A percentile compares a stretch with the other conserved stretches of the same genome.
Conservation (phyloP, 2,888 invertebrate species). For the Xestoiulus laeticollis region DNA sequence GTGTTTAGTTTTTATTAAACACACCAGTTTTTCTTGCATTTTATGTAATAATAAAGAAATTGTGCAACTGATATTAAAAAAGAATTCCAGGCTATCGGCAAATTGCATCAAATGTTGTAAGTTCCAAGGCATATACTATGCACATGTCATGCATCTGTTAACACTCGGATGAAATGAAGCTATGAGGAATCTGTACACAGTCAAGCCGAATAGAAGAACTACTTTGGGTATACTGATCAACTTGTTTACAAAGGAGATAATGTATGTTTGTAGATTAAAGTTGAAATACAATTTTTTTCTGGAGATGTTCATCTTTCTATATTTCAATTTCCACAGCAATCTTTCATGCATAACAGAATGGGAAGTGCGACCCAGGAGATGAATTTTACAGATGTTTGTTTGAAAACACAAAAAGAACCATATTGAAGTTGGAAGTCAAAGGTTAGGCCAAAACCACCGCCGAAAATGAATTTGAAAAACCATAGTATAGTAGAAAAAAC, state of each 20-base stretch:
- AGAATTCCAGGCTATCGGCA: too few relatives aligned
- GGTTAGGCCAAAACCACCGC: not conserved
- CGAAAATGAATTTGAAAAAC: not conserved
- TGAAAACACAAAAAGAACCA: not conserved
- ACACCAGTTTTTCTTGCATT: too few relatives aligned
- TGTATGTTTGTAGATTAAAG: not conserved
- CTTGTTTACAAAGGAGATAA: not conserved
- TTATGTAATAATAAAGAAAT: too few relatives aligned
- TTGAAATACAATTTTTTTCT: not conserved
- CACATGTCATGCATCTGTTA: too few relatives aligned
- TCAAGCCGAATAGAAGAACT: not conserved
- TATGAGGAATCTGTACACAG: not conserved
- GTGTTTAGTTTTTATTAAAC: too few relatives aligned
- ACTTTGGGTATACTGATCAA: too few relatives aligned
- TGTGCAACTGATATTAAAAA: too few relatives aligned
- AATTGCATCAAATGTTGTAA: too few relatives aligned
- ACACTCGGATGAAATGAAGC: too few relatives aligned
- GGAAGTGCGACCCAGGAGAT: not conserved
- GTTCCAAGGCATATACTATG: too few relatives aligned
- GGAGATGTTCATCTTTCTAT: not conserved
- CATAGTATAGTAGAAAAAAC: not conserved
- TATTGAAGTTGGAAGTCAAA: not conserved
- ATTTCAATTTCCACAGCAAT: not conserved
- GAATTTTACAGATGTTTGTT: not conserved
- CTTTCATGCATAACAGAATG: not conserved